Evolutionary conservation across 2,888 invertebrate genomes (phyloP).

Genomic region (Leptopilina myrica): DNA sequence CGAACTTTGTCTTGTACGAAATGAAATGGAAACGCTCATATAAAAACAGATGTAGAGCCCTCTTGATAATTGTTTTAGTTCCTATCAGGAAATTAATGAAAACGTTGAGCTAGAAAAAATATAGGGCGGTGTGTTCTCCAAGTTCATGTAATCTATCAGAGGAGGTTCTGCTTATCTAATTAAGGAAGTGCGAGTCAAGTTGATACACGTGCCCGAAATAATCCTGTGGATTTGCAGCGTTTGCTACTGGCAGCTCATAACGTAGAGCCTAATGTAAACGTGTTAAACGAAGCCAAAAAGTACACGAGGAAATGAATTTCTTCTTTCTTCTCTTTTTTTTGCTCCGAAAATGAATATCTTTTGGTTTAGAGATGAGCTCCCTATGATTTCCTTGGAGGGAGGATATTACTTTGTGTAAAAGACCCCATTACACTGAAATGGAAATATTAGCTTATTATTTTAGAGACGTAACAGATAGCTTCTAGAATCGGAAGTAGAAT

Average conservation of each 20-base stretch:
- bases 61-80: constrained; percentile 34
- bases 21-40: constrained; percentile 4
- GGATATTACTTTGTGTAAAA: constrained; percentile 56
- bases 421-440: constrained; percentile 51
- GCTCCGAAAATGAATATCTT: not conserved
- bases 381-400: constrained; percentile 67
- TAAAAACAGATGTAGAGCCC: constrained; percentile 38
- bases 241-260: constrained; percentile 38
- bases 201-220: constrained; percentile 39
- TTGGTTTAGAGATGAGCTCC: constrained; percentile 46
- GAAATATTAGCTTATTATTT: constrained; percentile 36
- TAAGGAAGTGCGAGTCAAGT: constrained; percentile 40
- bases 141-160: constrained; percentile 36
- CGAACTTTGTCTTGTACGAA: not conserved
- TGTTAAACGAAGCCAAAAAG: not conserved
- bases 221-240: constrained; percentile 33
- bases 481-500: constrained; percentile 35
- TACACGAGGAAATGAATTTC: too few relatives aligned
- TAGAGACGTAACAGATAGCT: constrained; percentile 12
- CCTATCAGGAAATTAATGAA: constrained; percentile 41
- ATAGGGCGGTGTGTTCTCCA: constrained; percentile 2
- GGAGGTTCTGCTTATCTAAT: constrained; percentile 39
- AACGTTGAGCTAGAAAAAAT: constrained; percentile 18
- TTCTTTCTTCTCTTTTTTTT: not conserved
- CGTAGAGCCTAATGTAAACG: constrained; percentile 35